Evolutionary conservation across 2,888 invertebrate species (phyloP), one percentile per base, ranked within the genome.

Genomic region (Lydus trimaculatus): DNA sequence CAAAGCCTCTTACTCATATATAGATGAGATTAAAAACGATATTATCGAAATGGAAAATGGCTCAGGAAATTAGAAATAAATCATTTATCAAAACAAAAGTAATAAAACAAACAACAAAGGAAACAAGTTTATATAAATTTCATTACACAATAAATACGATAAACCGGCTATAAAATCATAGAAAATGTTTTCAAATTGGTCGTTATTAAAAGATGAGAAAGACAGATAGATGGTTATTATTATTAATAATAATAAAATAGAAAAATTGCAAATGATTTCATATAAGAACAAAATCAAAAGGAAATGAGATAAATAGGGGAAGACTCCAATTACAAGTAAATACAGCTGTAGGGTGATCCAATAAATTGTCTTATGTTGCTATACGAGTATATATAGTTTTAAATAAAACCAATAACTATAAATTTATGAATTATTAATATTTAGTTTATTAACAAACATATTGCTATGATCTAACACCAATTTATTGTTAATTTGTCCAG

Each of bases 81-180:
- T 48, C 48, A 48, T 48, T 48, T 48, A 48, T 48, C 48, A 23
- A 31, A 8, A 48, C 20, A 20, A 20, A 48, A 20, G 48, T 48
- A 48, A 48, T 48, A 48, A 48, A 48, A 20, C 48, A 48, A 48
- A 48, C 48, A 48, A 48, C 48, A 48, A 48, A 48, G 48, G 48
- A 23, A 48, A 48, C 48, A 48, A 48, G 48, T 11, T 48, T 20
- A 48, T 20, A 48, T 48, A 48, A 48, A 48, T 48, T 48, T 48
- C 48, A 48, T 48, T 48, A 48, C 48, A 48, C 48, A 48, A 48
- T 48, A 48, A 48, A 48, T 48, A 48, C 48, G 48, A 48, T 48
- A 48, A n/a, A 48, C 48, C 23, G 20, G 48, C 48, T 20, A 48
- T 48, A 48, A 48, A 48, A 20, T 20, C 48, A 20, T 11, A 48